Conservation (phyloP, 2,797 vertebrate genomes). For the Hemitrygon akajei region DNA sequence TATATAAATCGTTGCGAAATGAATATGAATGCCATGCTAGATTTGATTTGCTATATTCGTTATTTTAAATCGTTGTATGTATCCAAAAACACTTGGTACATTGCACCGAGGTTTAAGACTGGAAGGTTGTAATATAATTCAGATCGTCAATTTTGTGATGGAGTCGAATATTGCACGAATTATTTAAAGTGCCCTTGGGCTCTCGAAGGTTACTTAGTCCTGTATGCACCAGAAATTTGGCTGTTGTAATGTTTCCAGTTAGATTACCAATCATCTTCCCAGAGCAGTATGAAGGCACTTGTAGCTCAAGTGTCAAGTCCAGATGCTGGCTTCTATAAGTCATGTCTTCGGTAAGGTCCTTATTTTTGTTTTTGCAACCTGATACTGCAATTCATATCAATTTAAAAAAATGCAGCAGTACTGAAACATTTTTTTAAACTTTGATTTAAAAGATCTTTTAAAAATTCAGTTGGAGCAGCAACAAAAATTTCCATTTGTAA, state of each 20-base stretch:
- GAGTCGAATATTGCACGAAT: background rate
- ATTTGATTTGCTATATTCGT: background rate
- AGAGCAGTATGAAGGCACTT: background rate
- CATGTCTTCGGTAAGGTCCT: background rate
- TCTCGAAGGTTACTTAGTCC: background rate
- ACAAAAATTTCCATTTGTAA: too few species aligned
- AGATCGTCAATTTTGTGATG: background rate
- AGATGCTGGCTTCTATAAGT: background rate
- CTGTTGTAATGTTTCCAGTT: background rate
- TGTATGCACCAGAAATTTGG: background rate
- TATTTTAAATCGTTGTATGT: background rate
- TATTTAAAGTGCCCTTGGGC: background rate
- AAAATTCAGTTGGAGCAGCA: too few species aligned
- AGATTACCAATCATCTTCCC: too few species aligned
- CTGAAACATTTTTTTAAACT: background rate
- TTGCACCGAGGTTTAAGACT: background rate
- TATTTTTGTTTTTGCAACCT: background rate
- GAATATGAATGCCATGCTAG: background rate
- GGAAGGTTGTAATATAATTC: background rate
- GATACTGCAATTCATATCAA: background rate
- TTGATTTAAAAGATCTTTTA: background rate
- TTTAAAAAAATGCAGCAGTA: background rate
- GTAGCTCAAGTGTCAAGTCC: background rate
- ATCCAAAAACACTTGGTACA: background rate
- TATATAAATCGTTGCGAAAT: background rate